phyloP scores from a whole-genome alignment of 1,140 invertebrate species.

The Drosophila mayri region DNA sequence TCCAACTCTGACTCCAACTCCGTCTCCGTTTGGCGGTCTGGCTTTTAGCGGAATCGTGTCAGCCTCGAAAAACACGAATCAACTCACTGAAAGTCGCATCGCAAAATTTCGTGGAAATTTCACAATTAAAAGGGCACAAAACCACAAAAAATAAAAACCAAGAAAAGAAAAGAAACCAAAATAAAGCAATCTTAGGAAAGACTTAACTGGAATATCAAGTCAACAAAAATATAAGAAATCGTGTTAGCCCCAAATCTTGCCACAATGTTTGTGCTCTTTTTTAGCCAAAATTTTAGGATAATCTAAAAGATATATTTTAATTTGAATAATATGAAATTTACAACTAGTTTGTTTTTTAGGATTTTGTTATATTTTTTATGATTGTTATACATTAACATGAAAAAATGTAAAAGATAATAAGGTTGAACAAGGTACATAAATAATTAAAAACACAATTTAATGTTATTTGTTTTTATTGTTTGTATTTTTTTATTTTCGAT shows the following conservation, averaged over 20 bases:
- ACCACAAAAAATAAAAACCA: constrained; percentile 23
- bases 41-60: constrained; percentile 71
- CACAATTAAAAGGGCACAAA: constrained; percentile 78
- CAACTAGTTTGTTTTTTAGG: too few relatives aligned
- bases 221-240: constrained; percentile 51
- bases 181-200: constrained; percentile 66
- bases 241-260: constrained; percentile 49
- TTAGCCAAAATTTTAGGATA: constrained; percentile 1
- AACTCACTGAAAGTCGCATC: constrained; percentile 61
- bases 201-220: constrained; percentile 72
- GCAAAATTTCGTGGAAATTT: constrained; percentile 81
- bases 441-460: too few relatives aligned
- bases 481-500: too few relatives aligned
- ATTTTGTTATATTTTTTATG: too few relatives aligned
- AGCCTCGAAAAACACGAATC: constrained; percentile 69
- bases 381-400: too few relatives aligned
- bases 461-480: too few relatives aligned
- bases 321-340: background rate
- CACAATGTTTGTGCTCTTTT: constrained; percentile 15
- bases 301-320: background rate
- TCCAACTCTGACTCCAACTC: constrained; percentile 1
- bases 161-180: constrained; percentile 3
- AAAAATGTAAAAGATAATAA: too few relatives aligned
- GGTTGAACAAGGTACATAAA: too few relatives aligned
- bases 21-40: constrained; percentile 27